A percentile compares a stretch with the other conserved stretches of the same genome.
These are phyloP conservation scores for Epiblema foenella DNA, from an alignment of 2,888 invertebrate genomes.

Conservation along the genomic window DNA sequence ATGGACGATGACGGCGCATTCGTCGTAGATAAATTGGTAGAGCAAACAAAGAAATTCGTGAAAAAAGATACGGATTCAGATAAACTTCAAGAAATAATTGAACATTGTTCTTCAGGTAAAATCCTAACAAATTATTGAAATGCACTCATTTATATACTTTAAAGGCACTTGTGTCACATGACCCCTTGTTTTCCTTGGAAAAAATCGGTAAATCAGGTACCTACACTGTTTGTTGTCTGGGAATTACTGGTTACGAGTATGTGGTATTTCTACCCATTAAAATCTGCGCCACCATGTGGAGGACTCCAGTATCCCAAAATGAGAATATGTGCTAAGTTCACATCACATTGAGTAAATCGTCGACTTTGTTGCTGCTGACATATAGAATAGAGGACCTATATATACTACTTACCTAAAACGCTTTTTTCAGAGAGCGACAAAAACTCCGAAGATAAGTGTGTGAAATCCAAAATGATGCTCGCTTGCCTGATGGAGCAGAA, in stretches of 20 bases:
- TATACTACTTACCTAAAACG: neutral
- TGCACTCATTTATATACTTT: neutral
- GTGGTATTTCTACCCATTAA: neutral
- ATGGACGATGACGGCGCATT: slow-evolving; percentile 34
- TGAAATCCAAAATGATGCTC: slow-evolving; percentile 26
- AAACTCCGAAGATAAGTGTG: slow-evolving; percentile 30
- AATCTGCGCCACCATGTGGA: neutral
- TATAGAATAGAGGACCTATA: no score
- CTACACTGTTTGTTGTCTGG: no score
- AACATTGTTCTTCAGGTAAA: slow-evolving; percentile 35
- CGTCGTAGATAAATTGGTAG: slow-evolving; percentile 21
- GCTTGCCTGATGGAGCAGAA: slow-evolving; percentile 39
- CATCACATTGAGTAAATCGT: no score
- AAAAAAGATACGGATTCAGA: slow-evolving; percentile 23
- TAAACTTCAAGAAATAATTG: slow-evolving; percentile 28
- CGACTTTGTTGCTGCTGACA: no score
- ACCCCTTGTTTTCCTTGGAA: no score
- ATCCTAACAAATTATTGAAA: neutral
- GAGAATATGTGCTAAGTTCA: no score
- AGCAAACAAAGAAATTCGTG: slow-evolving; percentile 29
- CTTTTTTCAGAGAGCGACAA: slow-evolving; percentile 33
- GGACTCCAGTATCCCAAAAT: no score
- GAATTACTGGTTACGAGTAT: no score
- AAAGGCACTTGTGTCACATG: no score
- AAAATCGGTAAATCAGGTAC: no score